Evolutionary conservation across 2,113 vertebrate genomes (phyloP).

Genomic region (Eonycteris spelaea): DNA sequence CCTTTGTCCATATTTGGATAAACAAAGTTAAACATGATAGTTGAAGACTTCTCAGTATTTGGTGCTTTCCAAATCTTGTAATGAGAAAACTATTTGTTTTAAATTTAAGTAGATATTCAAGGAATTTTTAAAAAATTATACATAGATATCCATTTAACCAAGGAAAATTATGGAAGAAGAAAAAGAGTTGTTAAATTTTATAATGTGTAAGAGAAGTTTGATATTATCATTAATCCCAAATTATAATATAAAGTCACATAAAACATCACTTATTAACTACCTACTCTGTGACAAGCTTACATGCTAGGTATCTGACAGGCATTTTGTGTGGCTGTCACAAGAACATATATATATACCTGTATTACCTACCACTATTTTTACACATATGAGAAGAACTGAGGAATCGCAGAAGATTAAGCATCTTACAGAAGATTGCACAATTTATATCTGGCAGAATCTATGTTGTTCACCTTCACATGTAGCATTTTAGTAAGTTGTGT

Average conservation of each 20-base stretch:
- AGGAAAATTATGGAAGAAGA: neutral
- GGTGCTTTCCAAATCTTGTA: neutral
- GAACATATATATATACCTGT: neutral
- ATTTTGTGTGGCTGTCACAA: neutral
- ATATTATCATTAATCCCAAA: neutral
- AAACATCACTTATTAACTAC: neutral
- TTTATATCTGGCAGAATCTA: neutral
- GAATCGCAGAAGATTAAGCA: neutral
- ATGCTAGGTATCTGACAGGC: neutral
- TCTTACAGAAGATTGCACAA: neutral
- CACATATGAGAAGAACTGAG: neutral
- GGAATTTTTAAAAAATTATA: neutral
- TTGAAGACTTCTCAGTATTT: neutral
- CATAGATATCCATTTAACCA: neutral
- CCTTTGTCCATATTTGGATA: neutral
- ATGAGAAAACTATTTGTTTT: neutral
- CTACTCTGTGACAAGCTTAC: neutral
- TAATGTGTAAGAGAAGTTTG: neutral
- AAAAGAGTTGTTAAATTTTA: neutral
- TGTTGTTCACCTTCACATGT: neutral
- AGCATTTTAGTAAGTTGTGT: neutral
- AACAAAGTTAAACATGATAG: neutral
- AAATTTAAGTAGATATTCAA: neutral
- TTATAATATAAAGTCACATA: neutral
- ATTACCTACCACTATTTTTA: neutral